These are phyloP conservation scores for Halictus rubicundus DNA, from an alignment of 1,140 invertebrate genomes.

Conservation along the genomic window DNA sequence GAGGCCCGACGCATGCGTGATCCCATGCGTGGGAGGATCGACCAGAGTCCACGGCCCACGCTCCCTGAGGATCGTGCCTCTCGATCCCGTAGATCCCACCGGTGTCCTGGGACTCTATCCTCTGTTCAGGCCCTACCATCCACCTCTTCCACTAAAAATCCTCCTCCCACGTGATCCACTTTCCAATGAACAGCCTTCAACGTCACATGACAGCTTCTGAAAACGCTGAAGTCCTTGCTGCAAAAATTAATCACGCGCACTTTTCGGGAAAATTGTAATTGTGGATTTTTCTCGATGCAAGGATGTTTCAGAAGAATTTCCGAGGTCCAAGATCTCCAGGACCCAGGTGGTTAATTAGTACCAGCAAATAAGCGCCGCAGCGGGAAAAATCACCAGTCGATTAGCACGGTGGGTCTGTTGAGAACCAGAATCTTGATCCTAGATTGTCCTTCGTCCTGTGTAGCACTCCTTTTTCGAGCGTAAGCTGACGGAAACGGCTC, in stretches of 20 bases:
- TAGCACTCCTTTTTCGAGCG: neutral
- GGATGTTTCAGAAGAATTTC: too few species aligned
- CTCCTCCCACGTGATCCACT: too few species aligned
- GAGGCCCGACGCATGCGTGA: constrained; percentile 78
- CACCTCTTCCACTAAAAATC: too few species aligned
- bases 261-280: too few species aligned
- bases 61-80: constrained; percentile 25
- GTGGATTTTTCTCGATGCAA: too few species aligned
- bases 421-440: constrained; percentile 1
- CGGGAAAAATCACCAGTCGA: constrained; percentile 25
- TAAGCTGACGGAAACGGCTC: constrained; percentile 4
- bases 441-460: neutral
- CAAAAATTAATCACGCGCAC: too few species aligned
- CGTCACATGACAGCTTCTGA: too few species aligned
- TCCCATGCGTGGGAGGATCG: constrained; percentile 74
- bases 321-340: too few species aligned
- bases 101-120: neutral
- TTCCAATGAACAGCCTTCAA: too few species aligned
- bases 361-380: neutral
- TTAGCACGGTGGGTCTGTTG: constrained; percentile 3
- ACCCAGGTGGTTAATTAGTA: constrained; percentile 11
- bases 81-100: neutral
- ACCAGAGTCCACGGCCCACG: constrained; percentile 71
- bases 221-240: too few species aligned
- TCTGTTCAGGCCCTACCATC: neutral